Base-by-base conservation (phyloP, 2,888 invertebrate genomes). In the Abscondita cerata region DNA sequence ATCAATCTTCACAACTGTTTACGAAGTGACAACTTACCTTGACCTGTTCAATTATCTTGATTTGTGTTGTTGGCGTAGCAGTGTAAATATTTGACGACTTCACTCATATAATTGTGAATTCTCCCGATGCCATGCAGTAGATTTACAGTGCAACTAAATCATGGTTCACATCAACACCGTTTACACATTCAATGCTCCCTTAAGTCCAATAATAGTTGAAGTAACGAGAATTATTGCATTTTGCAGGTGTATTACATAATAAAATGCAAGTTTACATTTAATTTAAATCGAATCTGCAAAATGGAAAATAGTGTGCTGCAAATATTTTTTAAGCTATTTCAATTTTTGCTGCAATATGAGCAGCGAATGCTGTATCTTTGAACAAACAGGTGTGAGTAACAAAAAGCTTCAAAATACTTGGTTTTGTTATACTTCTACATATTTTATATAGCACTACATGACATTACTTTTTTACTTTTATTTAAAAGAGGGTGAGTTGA, bases 21-120 rank as follows among this genome's bases (percentile, higher is more conserved):
- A 57, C 44, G n/a, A 57, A 52, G 31, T 38, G 38, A 25, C 34
- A 38, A 31, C 19, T 38, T 41, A 40, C 59, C 59, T 59, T 59
- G 59, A 59, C 59, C 52, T 59, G 46, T 33, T 52, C 46, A 47
- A 59, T 59, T 34, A 59, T 59, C 52, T 48, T 36, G 47, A 59
- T 59, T 59, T 59, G 59, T 52, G 52, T 36, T 59, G 59, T 36
- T 59, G 47, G 52, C 59, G 52, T 52, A 48, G 59, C 2, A 59
- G 38, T 36, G 59, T 59, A 59, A 52, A 59, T 59, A 59, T 59
- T 59, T 59, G 52, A 59, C 38, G 44, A 38, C 36, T 34, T 46
- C 13, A 40, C 41, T 19, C 34, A 44, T 50, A 56, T 50, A 41
- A 46, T 51, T 31, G 44, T 51, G 40, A 34, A 50, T 51, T 56